Percentiles rank a stretch among this genome's conserved stretches.
These are phyloP conservation scores for Notothenia rossii DNA, from an alignment of 2,113 vertebrate species.

Conservation along the genomic window DNA sequence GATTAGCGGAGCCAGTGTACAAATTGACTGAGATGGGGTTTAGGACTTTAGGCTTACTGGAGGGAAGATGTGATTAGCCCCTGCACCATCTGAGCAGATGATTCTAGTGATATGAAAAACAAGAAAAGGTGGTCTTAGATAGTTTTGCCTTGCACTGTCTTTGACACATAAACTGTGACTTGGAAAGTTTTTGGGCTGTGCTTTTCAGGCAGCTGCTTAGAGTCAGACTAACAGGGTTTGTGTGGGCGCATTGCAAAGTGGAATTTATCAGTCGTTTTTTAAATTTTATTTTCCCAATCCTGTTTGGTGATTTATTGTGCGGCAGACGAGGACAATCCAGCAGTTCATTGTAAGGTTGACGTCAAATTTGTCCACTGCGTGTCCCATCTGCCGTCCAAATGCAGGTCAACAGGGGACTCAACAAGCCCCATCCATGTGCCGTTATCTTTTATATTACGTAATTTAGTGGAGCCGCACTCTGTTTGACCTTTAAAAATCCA, in stretches of 20 bases:
- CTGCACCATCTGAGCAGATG: slow-evolving; percentile 32
- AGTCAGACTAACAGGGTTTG: slow-evolving; percentile 17
- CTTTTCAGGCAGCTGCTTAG: slow-evolving; percentile 34
- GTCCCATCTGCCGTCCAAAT: not conserved
- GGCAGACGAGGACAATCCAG: slow-evolving; percentile 16
- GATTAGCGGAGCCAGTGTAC: slow-evolving; percentile 57
- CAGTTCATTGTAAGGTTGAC: slow-evolving; percentile 33
- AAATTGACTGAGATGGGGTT: slow-evolving; percentile 60
- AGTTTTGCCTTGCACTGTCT: slow-evolving; percentile 11
- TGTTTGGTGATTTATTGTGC: slow-evolving; percentile 17
- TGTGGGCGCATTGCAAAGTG: slow-evolving; percentile 25
- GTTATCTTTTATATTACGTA: not conserved
- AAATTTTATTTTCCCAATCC: not conserved
- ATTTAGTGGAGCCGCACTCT: not conserved
- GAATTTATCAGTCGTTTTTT: slow-evolving; percentile 13
- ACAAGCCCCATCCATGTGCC: slow-evolving; percentile 5
- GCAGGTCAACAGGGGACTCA: not conserved
- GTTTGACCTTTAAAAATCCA: not conserved
- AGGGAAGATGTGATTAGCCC: slow-evolving; percentile 62
- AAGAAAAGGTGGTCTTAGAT: slow-evolving; percentile 21
- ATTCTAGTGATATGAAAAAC: slow-evolving; percentile 58
- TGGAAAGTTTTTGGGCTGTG: slow-evolving; percentile 29
- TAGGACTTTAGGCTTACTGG: slow-evolving; percentile 45
- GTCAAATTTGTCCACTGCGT: slow-evolving; percentile 26
- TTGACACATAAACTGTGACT: slow-evolving; percentile 49